Conservation (phyloP, 1,140 invertebrate species). For the Tyrophagus putrescentiae region DNA sequence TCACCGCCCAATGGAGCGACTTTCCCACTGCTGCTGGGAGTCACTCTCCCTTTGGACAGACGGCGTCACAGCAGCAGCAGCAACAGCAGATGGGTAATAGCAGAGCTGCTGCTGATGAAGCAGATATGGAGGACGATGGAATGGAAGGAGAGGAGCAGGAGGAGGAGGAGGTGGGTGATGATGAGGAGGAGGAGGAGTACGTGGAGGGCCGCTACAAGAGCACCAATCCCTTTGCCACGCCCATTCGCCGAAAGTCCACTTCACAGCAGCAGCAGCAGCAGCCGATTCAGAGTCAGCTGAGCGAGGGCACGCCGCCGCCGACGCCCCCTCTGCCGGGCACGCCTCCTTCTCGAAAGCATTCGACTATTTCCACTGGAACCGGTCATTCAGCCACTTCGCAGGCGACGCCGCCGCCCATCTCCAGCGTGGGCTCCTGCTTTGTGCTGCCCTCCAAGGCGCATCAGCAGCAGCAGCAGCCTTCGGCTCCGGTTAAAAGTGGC, state of each 20-base stretch:
- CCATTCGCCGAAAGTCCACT: no score
- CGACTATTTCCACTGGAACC: background rate
- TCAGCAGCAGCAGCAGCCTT: no score
- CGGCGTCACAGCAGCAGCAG: background rate
- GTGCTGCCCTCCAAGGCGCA: slow-evolving; percentile 18
- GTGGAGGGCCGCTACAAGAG: no score
- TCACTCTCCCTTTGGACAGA: no score
- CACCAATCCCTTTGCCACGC: no score
- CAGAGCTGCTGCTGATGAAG: slow-evolving; percentile 10
- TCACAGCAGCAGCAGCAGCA: no score
- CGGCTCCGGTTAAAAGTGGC: background rate
- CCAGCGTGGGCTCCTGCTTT: slow-evolving; percentile 15
- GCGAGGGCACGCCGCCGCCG: slow-evolving; percentile 23
- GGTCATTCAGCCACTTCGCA: slow-evolving; percentile 20
- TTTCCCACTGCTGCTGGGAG: no score
- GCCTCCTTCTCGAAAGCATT: slow-evolving; percentile 15
- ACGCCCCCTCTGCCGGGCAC: slow-evolving; percentile 22
- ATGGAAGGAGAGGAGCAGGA: slow-evolving; percentile 14
- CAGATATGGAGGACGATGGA: background rate
- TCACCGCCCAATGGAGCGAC: background rate
- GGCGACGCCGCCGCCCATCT: slow-evolving; percentile 20
- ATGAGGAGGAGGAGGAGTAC: no score
- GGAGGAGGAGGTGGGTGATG: no score
- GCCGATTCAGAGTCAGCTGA: background rate
- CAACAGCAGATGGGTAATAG: slow-evolving; percentile 11